A percentile compares a stretch with the other conserved stretches of the same genome.
phyloP scores from a whole-genome alignment of 2,888 invertebrate genomes.

The Seira sanloemensis region DNA sequence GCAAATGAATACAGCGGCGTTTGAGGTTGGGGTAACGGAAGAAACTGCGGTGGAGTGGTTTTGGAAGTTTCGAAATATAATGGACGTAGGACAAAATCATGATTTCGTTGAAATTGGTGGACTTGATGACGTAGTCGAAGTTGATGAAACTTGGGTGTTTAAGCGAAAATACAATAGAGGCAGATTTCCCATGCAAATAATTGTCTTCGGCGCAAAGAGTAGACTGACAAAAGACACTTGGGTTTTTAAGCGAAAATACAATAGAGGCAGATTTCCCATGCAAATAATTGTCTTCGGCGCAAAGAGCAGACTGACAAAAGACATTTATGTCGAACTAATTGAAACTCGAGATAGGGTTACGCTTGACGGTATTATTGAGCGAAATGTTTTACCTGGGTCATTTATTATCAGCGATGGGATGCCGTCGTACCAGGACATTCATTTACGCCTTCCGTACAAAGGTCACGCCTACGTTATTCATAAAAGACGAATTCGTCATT shows the following conservation, averaged over 20 bases:
- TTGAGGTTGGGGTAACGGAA: no score
- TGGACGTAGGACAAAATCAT: no score
- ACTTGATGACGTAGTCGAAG: no score
- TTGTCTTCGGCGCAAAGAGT: slow-evolving; percentile 38
- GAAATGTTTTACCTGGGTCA: neutral
- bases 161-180: slow-evolving; percentile 55
- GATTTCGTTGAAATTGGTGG: no score
- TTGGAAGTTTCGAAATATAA: no score
- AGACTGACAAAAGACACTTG: no score
- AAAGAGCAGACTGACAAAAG: neutral
- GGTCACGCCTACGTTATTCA: slow-evolving; percentile 46
- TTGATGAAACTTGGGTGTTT: no score
- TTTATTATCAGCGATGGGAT: slow-evolving; percentile 34
- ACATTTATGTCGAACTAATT: slow-evolving; percentile 20
- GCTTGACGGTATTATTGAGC: slow-evolving; percentile 28
- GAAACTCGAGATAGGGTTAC: neutral
- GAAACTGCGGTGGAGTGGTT: no score
- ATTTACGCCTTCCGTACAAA: neutral
- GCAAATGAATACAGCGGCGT: no score
- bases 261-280: slow-evolving; percentile 33
- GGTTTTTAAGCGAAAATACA: slow-evolving; percentile 49
- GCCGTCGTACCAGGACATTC: slow-evolving; percentile 3
- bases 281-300: slow-evolving; percentile 48
- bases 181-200: neutral
- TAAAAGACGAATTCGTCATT: no score